Base-by-base conservation (phyloP, 2,797 vertebrate species). In the Euthynnus affinis region DNA sequence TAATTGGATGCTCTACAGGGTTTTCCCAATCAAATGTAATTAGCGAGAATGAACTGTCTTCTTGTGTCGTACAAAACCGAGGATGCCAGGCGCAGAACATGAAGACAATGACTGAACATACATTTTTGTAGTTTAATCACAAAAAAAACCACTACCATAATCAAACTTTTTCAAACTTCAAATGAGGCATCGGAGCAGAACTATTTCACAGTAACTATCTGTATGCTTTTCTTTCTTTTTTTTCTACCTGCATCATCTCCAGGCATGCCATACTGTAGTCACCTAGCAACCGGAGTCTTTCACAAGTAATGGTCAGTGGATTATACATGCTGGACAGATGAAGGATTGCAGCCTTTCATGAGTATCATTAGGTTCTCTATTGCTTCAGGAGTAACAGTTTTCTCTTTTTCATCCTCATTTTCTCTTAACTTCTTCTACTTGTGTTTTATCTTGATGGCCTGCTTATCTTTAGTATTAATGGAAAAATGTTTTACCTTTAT, bases 11-110 rank as follows among this genome's bases (percentile, higher is more conserved):
- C 83, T 79, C 77, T 22, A 25, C 71, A 59, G 64, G 64, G 63
- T 79, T 88, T 87, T 52, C 76, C 63, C 77, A 79, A 74, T 91
- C 62, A 81, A 82, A 87, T 75, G 23, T 71, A 83, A 81, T 84
- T 80, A 82, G 49, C 37, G 32, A 74, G 44, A 83, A 81, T 86
- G 44, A 82, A 74, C 69, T 9, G 65, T 83, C 64, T 65, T 66
- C 70, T 74, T 32, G 12, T 20, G n/a, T 49, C 0, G 13, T 44
- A 20, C 49, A 51, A 48, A 76, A 72, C 5, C 18, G 32, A 3
- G 4, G 51, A 67, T 65, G 68, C 22, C 32, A 22, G 23, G 27
- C 40, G 57, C 29, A 6, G 51, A 61, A 23, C 48, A 46, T 44
- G 20, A 71, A 74, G 48, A 20, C 44, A 60, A 25, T 34, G 12